Conservation (phyloP, 2,888 invertebrate species). For the Branchellion lobata region DNA sequence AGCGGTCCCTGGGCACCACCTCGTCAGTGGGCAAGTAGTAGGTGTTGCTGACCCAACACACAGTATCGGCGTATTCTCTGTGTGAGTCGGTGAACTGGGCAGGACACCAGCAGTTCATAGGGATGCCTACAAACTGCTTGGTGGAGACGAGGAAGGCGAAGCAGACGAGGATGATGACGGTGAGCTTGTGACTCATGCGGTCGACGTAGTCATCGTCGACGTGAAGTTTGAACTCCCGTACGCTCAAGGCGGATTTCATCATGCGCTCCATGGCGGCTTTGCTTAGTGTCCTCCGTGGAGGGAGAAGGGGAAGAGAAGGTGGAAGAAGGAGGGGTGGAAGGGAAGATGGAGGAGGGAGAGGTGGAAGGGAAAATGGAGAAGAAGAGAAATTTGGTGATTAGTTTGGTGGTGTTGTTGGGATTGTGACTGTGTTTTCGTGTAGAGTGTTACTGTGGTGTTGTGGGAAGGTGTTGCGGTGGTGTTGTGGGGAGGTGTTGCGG, state of each 20-base stretch:
- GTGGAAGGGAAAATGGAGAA: no score
- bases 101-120: slow-evolving; percentile 53
- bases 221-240: slow-evolving; percentile 52
- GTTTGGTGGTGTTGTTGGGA: no score
- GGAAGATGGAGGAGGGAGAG: no score
- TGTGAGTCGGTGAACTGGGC: slow-evolving; percentile 53
- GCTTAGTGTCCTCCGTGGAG: not conserved
- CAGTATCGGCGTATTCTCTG: slow-evolving; percentile 52
- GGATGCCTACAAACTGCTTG: slow-evolving; percentile 54
- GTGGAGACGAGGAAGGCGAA: slow-evolving; percentile 53
- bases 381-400: no score
- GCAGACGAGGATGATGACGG: slow-evolving; percentile 52
- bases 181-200: slow-evolving; percentile 50
- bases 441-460: no score
- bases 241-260: slow-evolving; percentile 52
- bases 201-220: slow-evolving; percentile 53
- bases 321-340: no score
- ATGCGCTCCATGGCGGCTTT: slow-evolving; percentile 51
- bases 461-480: no score
- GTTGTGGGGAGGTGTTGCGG: no score
- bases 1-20: slow-evolving; percentile 47
- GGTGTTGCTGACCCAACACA: slow-evolving; percentile 54
- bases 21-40: slow-evolving; percentile 52
- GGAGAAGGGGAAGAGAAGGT: not conserved
- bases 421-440: no score